Evolutionary conservation across 1,140 invertebrate genomes (phyloP), one percentile per base, ranked within the genome.

Genomic region (Papilio machaon): DNA sequence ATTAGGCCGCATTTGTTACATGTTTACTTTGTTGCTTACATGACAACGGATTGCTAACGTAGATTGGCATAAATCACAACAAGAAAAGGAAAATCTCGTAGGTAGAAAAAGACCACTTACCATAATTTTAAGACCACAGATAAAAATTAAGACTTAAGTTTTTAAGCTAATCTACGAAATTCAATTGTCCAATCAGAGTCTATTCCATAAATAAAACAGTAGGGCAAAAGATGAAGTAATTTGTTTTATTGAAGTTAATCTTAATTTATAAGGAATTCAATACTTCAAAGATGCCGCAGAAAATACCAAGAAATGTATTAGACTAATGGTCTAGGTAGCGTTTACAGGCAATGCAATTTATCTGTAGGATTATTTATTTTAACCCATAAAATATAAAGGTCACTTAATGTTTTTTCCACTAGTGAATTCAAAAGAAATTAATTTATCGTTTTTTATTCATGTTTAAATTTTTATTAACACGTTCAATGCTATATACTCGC

Each of bases 241-340:
- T 46, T 46, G 8, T 74, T 73, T 6, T 15, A 19, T n/a, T 19
- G 1, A n/a, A 74, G 15, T 46, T 19, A 74, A 74, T 46, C 73
- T 74, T 74, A 17, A 19, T 47, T 74, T 19, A 43, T 74, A 43
- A 74, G 11, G 73, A 74, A 73, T 35, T 17, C 13, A 46, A 43
- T 4, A 70, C 43, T 47, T 3, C 43, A 74, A 74, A 47, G 73
- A 74, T 43, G 67, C 67, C 43, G 73, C 73, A 19, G 73, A 46
- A 74, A 19, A 74, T 74, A 46, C 73, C 73, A 46, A 47, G 73
- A 46, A 74, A 46, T 74, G 43, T 15, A 74, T 74, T 19, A 74
- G 43, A n/a, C 73, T 74, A 74, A 74, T 74, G 38, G 67, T 15
- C n/a, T 60, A 1, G 15, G 17, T 60, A 23, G n/a, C 7, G 54